Evolutionary conservation across 1,140 invertebrate species (phyloP).

Genomic region (Nymphalis io): DNA sequence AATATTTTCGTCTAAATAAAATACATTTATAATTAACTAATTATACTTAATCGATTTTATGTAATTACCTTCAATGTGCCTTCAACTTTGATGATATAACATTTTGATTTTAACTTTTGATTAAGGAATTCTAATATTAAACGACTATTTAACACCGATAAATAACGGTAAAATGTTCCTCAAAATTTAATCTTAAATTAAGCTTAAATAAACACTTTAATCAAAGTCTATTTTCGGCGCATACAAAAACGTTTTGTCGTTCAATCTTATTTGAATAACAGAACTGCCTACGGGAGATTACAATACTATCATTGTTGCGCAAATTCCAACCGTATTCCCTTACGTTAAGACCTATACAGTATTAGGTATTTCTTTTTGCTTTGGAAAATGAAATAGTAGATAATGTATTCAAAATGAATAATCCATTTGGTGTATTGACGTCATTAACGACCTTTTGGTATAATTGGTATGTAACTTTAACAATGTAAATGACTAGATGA

Average conservation of each 20-base stretch:
- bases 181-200: conserved; percentile 9
- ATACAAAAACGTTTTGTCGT: conserved; percentile 29
- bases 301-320: not conserved
- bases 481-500: not conserved
- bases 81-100: too few relatives aligned
- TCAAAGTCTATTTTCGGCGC: conserved; percentile 31
- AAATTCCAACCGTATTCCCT: conserved; percentile 6
- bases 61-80: too few relatives aligned
- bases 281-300: conserved; percentile 26
- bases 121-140: not conserved
- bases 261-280: conserved; percentile 35
- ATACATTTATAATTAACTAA: too few relatives aligned
- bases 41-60: too few relatives aligned
- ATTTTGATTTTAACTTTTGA: too few relatives aligned
- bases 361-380: conserved; percentile 7
- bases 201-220: conserved; percentile 30
- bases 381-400: conserved; percentile 13
- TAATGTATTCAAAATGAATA: conserved; percentile 21
- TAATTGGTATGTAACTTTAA: not conserved
- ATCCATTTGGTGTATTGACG: conserved; percentile 14
- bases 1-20: too few relatives aligned
- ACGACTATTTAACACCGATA: not conserved
- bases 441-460: conserved; percentile 10
- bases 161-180: not conserved
- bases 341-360: not conserved